Base-by-base conservation (phyloP, 2,888 invertebrate genomes). In the Athripsodes cinereus region DNA sequence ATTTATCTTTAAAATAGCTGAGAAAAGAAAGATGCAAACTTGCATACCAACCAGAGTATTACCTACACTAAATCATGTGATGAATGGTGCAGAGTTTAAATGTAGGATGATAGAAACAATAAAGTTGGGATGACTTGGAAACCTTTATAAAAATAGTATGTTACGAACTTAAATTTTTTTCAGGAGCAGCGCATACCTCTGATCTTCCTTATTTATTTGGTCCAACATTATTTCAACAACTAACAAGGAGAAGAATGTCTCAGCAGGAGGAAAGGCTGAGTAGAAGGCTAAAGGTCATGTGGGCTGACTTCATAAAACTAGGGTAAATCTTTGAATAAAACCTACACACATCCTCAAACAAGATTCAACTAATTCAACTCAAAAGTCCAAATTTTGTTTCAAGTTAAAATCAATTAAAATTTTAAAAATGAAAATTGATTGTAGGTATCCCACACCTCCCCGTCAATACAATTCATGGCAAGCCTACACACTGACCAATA, bases 141-240 rank as follows among this genome's bases (percentile, higher is more conserved):
- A 10, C 10, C 21, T 1, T 40, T 16, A 2, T 1, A 22, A 22
- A n/a, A 21, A 16, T n/a, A n/a, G 16, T 58, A n/a, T n/a, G n/a
- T n/a, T n/a, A n/a, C n/a, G n/a, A n/a, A n/a, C n/a, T n/a, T n/a
- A n/a, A n/a, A 22, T 35, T 26, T 20, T 46, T 48, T 67, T 19
- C 62, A 81, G 87, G 86, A 56, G 81, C 84, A n/a, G 78, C 81
- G 0, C 85, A 87, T 64, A 83, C 86, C 3, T 78, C 85, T 0
- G 88, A 88, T 69, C 70, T 88, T 58, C 75, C 87, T 10, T 74
- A 86, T 31, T 69, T 87, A 22, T 75, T 87, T 64, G 87, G 88
- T 2, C 86, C 87, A 44, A 78, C 82, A 34, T 68, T 87, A 40
- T 80, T 85, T 68, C 83, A 85, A 64, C 85, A 86, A 73, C 75